Percentiles rank a stretch among this genome's conserved stretches.
phyloP scores from a whole-genome alignment of 2,888 invertebrate species.

The Melolontha melolontha region DNA sequence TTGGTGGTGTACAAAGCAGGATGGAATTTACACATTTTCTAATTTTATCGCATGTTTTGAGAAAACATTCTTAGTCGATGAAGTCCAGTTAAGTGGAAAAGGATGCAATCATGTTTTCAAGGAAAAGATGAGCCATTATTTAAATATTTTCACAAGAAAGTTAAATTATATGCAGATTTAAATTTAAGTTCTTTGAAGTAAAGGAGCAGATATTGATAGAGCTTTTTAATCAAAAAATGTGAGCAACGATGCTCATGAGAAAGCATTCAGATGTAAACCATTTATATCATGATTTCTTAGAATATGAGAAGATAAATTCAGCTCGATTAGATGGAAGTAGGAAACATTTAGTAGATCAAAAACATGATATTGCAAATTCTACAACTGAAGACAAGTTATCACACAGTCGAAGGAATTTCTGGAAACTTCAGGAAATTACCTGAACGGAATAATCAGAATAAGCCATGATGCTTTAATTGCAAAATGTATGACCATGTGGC shows the following conservation, averaged over 20 bases:
- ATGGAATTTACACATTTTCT: slow-evolving; percentile 3
- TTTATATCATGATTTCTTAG: not conserved
- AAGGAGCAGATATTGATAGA: slow-evolving; percentile 17
- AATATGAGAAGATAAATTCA: slow-evolving; percentile 4
- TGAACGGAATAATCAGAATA: slow-evolving; percentile 1
- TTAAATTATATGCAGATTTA: slow-evolving; percentile 2
- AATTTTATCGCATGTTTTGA: too few relatives aligned
- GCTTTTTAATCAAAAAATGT: not conserved
- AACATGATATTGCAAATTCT: too few relatives aligned
- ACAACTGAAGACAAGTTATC: too few relatives aligned
- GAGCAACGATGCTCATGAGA: not conserved
- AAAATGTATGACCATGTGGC: slow-evolving; percentile 17
- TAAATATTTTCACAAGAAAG: too few relatives aligned
- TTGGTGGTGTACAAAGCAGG: not conserved
- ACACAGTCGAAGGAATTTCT: too few relatives aligned
- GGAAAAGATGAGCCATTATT: too few relatives aligned
- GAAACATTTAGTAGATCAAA: not conserved
- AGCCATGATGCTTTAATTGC: slow-evolving; percentile 9
- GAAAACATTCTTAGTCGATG: too few relatives aligned
- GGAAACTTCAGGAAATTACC: not conserved
- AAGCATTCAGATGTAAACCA: not conserved
- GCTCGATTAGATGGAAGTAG: not conserved
- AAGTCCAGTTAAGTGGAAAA: too few relatives aligned
- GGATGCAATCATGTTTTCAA: too few relatives aligned
- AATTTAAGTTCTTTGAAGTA: not conserved